Percentiles rank a stretch among this genome's conserved stretches.
Conservation (phyloP, 2,797 vertebrate species). For the Diglossa cyanea region DNA sequence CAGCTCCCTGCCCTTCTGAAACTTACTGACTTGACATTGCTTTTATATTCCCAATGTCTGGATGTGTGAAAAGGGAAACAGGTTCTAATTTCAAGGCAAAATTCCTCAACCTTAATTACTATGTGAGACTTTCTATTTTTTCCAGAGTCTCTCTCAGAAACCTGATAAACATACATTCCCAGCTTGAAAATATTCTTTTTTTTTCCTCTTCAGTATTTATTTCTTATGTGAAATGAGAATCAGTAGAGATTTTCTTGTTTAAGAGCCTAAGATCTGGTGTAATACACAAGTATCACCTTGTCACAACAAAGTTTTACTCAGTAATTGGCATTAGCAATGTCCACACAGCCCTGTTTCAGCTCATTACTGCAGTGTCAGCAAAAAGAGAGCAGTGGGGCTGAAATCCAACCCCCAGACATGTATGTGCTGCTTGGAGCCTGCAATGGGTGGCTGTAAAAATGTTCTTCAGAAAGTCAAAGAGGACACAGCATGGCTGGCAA, state of each 20-base stretch:
- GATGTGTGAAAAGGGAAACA: neutral
- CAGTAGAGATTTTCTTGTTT: neutral
- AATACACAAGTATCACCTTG: neutral
- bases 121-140: neutral
- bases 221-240: neutral
- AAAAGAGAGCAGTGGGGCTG: neutral
- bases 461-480: neutral
- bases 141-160: neutral
- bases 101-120: neutral
- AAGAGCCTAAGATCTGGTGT: neutral
- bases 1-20: neutral
- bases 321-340: neutral
- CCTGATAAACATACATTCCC: neutral
- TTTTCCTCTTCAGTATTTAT: neutral
- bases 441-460: neutral
- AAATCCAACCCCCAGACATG: neutral
- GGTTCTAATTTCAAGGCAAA: neutral
- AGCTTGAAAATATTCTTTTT: neutral
- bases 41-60: neutral
- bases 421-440: neutral
- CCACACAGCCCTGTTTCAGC: neutral
- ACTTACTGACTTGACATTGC: neutral
- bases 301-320: slow-evolving; percentile 12
- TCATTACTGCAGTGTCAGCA: neutral
- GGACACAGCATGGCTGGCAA: neutral